phyloP scores from a whole-genome alignment of 2,888 invertebrate genomes.

The Sympetrum striolatum region DNA sequence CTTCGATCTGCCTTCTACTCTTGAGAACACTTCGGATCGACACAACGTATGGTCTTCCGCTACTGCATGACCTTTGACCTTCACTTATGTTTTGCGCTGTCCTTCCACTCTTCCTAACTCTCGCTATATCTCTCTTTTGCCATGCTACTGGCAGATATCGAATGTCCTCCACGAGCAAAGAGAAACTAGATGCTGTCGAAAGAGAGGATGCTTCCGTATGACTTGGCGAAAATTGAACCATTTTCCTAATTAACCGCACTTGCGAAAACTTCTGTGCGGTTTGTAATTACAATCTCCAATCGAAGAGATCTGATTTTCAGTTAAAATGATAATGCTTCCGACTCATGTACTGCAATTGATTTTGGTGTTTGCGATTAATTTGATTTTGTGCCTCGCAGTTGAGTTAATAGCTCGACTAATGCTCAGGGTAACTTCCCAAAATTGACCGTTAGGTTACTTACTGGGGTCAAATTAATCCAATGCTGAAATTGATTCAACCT shows the following conservation, averaged over 20 bases:
- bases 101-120: background rate
- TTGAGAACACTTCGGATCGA: background rate
- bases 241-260: no score
- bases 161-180: background rate
- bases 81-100: background rate
- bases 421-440: no score
- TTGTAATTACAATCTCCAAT: background rate
- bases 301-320: background rate
- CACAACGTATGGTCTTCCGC: background rate
- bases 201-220: background rate
- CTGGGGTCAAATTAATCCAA: no score
- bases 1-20: no score
- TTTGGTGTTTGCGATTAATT: no score
- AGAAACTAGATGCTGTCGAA: background rate
- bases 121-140: background rate
- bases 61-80: background rate
- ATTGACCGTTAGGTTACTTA: no score
- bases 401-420: no score
- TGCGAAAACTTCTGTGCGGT: background rate
- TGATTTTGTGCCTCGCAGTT: no score
- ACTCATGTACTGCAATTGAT: no score
- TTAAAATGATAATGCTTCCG: no score
- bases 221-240: no score
- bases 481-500: no score
- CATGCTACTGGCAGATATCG: background rate